Base-by-base conservation (phyloP, 2,888 invertebrate species). In the Nomada hirtipes region DNA sequence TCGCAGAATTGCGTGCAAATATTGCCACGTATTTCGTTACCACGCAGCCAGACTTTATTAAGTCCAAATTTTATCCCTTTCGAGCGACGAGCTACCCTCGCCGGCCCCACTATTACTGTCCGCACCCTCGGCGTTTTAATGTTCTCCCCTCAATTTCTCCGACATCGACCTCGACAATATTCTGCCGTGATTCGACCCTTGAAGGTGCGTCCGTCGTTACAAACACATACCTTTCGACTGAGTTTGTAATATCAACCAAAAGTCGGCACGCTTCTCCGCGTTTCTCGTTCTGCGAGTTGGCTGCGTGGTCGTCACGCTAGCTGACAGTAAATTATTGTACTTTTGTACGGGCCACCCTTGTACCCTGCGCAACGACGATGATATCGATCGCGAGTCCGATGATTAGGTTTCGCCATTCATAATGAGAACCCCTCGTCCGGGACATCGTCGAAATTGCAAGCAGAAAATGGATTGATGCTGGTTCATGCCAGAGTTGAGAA, bases 81-180 rank as follows among this genome's bases (percentile, higher is more conserved):
- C 79, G 75, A 82, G 61, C 76, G 76, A 82, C 73, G 76, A 79
- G 85, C 82, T 83, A 76, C 85, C 89, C 89, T 84, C 85, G 84
- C 83, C 88, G 88, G 87, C 89, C 88, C 90, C 90, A 84, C 84
- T 88, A 87, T 79, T 82, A 87, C 87, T 86, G 89, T 91, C 87
- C 88, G 90, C 89, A 91, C 91, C 91, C 91, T 91, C 86, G 78
- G 87, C 84, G 89, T 88, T 91, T 92, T 89, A 90, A 91, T 88
- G 86, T 82, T 89, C 90, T 91, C 90, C 91, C 91, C 90, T 89
- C 87, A 81, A 89, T 89, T 90, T 90, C 89, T 86, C 88, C 88
- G 68, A 79, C 88, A 83, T 84, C 86, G 85, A 89, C 87, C 86
- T 85, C 86, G 87, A 84, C 88, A 79, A 83, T 84, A 80, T 85